A percentile compares a stretch with the other conserved stretches of the same genome.
Conservation (phyloP, 2,888 invertebrate species). For the Steinernema scapterisci region DNA sequence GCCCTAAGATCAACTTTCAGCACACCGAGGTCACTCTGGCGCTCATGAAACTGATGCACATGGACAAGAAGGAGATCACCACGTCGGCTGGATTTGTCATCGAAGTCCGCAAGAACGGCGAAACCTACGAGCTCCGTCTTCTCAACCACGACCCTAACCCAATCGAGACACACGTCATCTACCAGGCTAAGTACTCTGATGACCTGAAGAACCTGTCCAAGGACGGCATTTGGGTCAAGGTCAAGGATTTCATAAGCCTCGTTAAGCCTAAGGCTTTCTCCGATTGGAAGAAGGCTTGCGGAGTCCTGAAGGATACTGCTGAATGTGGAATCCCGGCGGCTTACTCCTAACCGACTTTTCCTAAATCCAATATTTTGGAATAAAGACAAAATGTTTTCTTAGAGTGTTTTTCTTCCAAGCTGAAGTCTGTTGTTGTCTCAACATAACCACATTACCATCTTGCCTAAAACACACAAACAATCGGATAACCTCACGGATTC, state of each 20-base stretch:
- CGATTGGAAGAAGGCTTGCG: not conserved
- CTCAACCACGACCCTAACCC: constrained; percentile 56
- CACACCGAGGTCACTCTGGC: constrained; percentile 55
- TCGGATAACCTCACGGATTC: too few relatives aligned
- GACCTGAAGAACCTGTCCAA: constrained; percentile 39
- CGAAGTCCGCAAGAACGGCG: constrained; percentile 39
- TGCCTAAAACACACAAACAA: too few relatives aligned
- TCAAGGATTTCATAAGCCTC: constrained; percentile 1
- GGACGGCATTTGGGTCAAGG: constrained; percentile 33
- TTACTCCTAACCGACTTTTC: too few relatives aligned
- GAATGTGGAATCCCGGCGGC: too few relatives aligned
- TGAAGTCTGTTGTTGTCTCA: too few relatives aligned
- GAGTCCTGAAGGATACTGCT: not conserved
- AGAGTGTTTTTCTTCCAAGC: too few relatives aligned
- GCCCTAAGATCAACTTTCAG: too few relatives aligned
- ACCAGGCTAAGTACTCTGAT: constrained; percentile 40
- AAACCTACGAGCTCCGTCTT: constrained; percentile 38
- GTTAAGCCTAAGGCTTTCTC: constrained; percentile 7
- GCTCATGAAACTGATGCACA: constrained; percentile 51
- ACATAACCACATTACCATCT: too few relatives aligned
- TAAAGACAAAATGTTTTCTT: too few relatives aligned
- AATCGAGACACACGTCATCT: constrained; percentile 54
- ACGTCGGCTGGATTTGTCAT: constrained; percentile 56
- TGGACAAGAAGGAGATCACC: constrained; percentile 47
- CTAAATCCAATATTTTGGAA: too few relatives aligned